Conservation (phyloP, 1,140 invertebrate genomes). For the Nixonia krombeini region DNA sequence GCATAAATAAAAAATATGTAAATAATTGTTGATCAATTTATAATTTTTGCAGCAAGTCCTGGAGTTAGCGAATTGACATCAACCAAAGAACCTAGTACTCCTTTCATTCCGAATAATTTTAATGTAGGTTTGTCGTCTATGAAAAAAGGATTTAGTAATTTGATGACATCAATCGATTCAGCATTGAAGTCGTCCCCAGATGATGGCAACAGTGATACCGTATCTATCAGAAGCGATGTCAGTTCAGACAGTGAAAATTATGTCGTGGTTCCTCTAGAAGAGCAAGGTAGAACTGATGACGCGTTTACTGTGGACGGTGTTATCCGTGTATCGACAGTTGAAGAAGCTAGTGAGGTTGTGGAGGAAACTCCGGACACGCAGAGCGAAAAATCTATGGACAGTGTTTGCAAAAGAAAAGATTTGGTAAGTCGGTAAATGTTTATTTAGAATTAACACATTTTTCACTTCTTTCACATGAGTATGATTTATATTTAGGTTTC, state of each 20-base stretch:
- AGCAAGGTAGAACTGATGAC: slow-evolving; percentile 77
- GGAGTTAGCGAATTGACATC: slow-evolving; percentile 18
- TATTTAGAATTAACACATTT: not conserved
- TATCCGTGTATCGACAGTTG: slow-evolving; percentile 74
- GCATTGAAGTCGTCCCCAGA: slow-evolving; percentile 80
- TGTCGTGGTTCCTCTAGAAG: slow-evolving; percentile 76
- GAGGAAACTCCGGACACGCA: slow-evolving; percentile 83
- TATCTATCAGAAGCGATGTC: slow-evolving; percentile 81
- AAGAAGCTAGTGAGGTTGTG: slow-evolving; percentile 88
- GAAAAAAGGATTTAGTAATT: slow-evolving; percentile 83
- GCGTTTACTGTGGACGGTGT: slow-evolving; percentile 68
- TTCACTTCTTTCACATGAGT: not conserved
- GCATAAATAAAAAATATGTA: no score
- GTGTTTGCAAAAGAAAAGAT: slow-evolving; percentile 84
- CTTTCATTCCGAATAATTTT: slow-evolving; percentile 67
- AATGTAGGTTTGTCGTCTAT: slow-evolving; percentile 79
- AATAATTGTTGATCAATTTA: no score
- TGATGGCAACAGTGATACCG: slow-evolving; percentile 78
- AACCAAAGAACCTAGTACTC: slow-evolving; percentile 46
- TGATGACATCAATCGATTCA: slow-evolving; percentile 87
- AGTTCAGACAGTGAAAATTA: slow-evolving; percentile 87
- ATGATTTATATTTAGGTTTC: slow-evolving; percentile 76
- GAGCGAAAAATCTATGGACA: slow-evolving; percentile 85
- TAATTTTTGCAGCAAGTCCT: not conserved
- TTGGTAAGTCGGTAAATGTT: slow-evolving; percentile 74